Evolutionary conservation across 2,797 vertebrate genomes (phyloP).

Genomic region (Eulemur albifrons): DNA sequence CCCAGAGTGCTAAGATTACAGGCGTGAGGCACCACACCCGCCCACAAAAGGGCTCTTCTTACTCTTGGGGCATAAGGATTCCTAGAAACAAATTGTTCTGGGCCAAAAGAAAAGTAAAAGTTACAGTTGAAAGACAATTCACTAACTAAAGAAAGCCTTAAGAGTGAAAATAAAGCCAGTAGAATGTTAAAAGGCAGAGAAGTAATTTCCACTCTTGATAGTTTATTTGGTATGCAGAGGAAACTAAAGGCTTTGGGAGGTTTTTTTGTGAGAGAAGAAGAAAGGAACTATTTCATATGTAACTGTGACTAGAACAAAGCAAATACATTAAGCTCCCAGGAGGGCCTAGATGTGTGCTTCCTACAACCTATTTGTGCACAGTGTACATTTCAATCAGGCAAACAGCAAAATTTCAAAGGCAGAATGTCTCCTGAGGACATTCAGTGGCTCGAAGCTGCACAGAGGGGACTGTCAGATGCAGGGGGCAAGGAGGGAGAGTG

Average conservation of each 20-base stretch:
- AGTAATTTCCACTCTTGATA: slow-evolving; percentile 22
- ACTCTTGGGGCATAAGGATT: slow-evolving; percentile 6
- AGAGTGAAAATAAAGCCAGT: slow-evolving; percentile 16
- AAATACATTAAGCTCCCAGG: slow-evolving; percentile 41
- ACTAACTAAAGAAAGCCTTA: neutral
- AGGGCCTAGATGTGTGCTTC: neutral
- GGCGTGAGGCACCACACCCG: too few species aligned
- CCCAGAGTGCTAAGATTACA: too few species aligned
- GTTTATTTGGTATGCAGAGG: neutral
- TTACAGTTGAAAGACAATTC: slow-evolving; percentile 42
- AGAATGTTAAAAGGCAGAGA: slow-evolving; percentile 29
- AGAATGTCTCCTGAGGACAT: slow-evolving; percentile 58
- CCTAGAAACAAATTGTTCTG: slow-evolving; percentile 17
- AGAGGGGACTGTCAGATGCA: neutral
- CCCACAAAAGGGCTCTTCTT: neutral
- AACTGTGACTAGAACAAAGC: slow-evolving; percentile 45
- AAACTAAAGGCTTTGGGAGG: neutral
- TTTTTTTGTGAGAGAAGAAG: neutral
- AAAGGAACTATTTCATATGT: slow-evolving; percentile 23
- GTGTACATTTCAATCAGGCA: neutral
- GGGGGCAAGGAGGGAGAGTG: neutral
- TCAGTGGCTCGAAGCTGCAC: neutral
- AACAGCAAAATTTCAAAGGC: slow-evolving; percentile 49
- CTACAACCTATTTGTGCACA: neutral
- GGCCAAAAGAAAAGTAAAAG: slow-evolving; percentile 45